These are phyloP conservation scores for Spialia ferax DNA, from an alignment of 2,888 invertebrate species.

Conservation along the genomic window DNA sequence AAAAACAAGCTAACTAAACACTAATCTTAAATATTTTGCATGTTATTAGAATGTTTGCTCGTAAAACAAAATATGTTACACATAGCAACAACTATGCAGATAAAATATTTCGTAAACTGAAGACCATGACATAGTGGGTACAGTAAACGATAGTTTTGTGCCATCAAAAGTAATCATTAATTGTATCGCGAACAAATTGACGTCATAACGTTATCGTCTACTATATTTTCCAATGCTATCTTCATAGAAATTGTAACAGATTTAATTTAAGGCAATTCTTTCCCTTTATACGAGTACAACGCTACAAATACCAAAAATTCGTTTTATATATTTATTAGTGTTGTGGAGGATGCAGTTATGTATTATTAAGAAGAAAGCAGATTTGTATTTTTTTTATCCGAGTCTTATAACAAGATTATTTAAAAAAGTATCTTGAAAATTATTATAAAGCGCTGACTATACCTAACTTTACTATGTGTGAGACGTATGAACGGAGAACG, in stretches of 20 bases:
- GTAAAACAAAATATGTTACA: background rate
- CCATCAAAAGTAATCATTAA: slow-evolving; percentile 7
- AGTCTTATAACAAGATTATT: too few species aligned
- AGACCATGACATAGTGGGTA: slow-evolving; percentile 30
- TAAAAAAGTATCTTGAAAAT: too few species aligned
- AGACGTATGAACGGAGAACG: background rate
- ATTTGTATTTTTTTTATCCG: too few species aligned
- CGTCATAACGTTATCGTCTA: background rate
- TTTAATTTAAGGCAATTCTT: background rate
- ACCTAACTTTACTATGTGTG: too few species aligned
- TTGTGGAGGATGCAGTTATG: too few species aligned
- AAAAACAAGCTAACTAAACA: background rate
- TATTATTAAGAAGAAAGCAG: too few species aligned
- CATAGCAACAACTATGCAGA: slow-evolving; percentile 2
- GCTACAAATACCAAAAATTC: too few species aligned
- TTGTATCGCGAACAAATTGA: slow-evolving; percentile 26
- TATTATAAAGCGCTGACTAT: too few species aligned
- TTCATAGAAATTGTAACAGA: slow-evolving; percentile 7
- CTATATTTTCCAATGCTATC: background rate
- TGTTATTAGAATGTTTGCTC: too few species aligned
- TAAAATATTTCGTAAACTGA: slow-evolving; percentile 32
- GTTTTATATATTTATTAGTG: too few species aligned
- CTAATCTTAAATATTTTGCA: too few species aligned
- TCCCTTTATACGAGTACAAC: background rate
- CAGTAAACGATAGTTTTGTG: slow-evolving; percentile 30